Base-by-base conservation (phyloP, 1,140 invertebrate species). In the Drosophila leontia region DNA sequence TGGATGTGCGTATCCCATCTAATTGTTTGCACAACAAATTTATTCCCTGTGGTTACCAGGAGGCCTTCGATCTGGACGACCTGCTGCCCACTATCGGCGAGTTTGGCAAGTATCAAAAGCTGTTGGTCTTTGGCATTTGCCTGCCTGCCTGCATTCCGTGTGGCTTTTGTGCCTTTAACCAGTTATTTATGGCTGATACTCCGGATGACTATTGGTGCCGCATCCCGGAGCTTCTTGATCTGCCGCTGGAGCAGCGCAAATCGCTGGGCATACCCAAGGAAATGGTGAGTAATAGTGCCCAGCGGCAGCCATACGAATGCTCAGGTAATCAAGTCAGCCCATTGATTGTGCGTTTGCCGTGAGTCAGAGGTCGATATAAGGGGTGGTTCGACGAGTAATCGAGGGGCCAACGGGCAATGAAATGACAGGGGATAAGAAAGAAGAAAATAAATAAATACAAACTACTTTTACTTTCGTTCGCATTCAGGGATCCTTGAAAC, bases 161-260 rank as follows among this genome's bases (percentile, higher is more conserved):
- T 86, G 97, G 97, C 2, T 98, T 98, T 92, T 97, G 97, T 91
- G 97, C 97, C 1, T 98, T 98, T 92, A 98, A 97, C 93, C 97
- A 98, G 91, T 94, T 97, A 3, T 98, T 98, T 92, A 97, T 97
- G 96, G 95, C 96, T 0, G 96, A 97, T 78, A 94, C 95, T 23
- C 97, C 97, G 0, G 94, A 92, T 42, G 92, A 95, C 37, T 96
- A 97, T 93, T 97, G 96, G 96, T 98, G 97, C 83, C 94, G 93
- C 51, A 94, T 97, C 6, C 96, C 96, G 0, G 94, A 95, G 70
- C 92, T 97, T 17, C 91, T 93, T 44, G 93, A 94, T 84, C 82
- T 96, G 51, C 93, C 94, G 41, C 71, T 94, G 37, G 94, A 95
- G 50, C 93, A 94, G 67, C 94, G 95, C 56, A 95, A 94, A 93